Evolutionary conservation across 2,888 invertebrate genomes (phyloP), one percentile per base, ranked within the genome.

Genomic region (Pachymerium ferrugineum): DNA sequence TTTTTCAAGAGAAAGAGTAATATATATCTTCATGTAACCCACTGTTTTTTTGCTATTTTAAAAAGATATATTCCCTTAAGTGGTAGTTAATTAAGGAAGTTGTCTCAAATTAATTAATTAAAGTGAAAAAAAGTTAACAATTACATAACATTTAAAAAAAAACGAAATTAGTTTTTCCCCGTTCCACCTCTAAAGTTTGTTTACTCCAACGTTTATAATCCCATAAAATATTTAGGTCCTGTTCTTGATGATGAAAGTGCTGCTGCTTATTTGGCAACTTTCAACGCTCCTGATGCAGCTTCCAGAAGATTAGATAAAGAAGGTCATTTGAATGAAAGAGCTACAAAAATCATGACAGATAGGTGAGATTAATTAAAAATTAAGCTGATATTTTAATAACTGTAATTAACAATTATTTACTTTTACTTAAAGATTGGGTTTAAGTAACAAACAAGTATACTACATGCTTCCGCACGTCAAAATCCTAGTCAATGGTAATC

Each of bases 291-390:
- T 16, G 76, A 76, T 71, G 75, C 76, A 22, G 71, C 42, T 16
- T 38, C 74, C 38, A 73, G 71, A 38, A 47, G 73, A 62, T 67
- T 75, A 12, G 74, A 75, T 31, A 76, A 73, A 73, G 69, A 70
- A 31, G 76, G 75, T n/a, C 74, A 75, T 35, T 72, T 76, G 29
- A 71, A 70, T 28, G 76, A 76, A 74, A 68, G 74, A 31, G 76
- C 76, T 31, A 76, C 74, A 5, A 70, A 75, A 68, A 67, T 72
- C 28, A 69, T 76, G 67, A 54, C 62, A 30, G 74, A 76, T 28
- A 74, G 76, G 76, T 76, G 69, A 74, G n/a, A 3, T 38, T 73
- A 33, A 12, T 1, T 69, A 19, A 6, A 22, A 28, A 3, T n/a
- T 70, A 6, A 16, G n/a, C n/a, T 12, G 3, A 3, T 33, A 16